Base-by-base conservation (phyloP, 2,888 invertebrate species). In the Eilema griseolum region DNA sequence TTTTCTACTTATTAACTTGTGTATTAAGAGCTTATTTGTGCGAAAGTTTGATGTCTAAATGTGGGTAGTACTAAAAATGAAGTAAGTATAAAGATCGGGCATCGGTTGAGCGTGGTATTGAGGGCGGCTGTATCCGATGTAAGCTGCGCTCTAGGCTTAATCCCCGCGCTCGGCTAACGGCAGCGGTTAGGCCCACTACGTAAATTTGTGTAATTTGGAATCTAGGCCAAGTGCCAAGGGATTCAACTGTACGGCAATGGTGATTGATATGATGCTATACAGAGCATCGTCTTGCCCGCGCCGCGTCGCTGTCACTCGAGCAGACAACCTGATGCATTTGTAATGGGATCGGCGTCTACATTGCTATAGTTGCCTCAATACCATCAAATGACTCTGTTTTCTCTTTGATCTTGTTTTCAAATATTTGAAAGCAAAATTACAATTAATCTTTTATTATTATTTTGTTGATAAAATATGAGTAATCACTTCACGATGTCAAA, bases 211-310 rank as follows among this genome's bases (percentile, higher is more conserved):
- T 95, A 94, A 95, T 94, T 95, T 93, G 87, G 93, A 89, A 95
- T 94, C 91, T 91, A 94, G 95, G 95, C 93, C 94, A 94, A 94
- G 93, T 94, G 93, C 94, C 95, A 94, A 92, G 95, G 94, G 94
- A 94, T 93, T 90, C 69, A 72, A 66, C 78, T 91, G 87, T 89
- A 87, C 89, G 89, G 92, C 89, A 92, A 94, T 94, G 89, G 91
- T 94, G 95, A 95, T 95, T 94, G 94, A 95, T 95, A 94, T 93
- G 92, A 93, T 88, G 90, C 88, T 90, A 86, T 86, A 88, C 87
- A 86, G 89, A 91, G 86, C 86, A 88, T 80, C 89, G 89, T 88
- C 90, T 88, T 86, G 87, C 86, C 77, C 82, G 60, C 79, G 78
- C 84, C 80, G 80, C 82, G 82, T 81, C 82, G 78, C 80, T 88